Percentiles rank a stretch among this genome's conserved stretches.
These are phyloP conservation scores for Cephus sareptanus DNA, from an alignment of 2,888 invertebrate genomes.

Conservation along the genomic window DNA sequence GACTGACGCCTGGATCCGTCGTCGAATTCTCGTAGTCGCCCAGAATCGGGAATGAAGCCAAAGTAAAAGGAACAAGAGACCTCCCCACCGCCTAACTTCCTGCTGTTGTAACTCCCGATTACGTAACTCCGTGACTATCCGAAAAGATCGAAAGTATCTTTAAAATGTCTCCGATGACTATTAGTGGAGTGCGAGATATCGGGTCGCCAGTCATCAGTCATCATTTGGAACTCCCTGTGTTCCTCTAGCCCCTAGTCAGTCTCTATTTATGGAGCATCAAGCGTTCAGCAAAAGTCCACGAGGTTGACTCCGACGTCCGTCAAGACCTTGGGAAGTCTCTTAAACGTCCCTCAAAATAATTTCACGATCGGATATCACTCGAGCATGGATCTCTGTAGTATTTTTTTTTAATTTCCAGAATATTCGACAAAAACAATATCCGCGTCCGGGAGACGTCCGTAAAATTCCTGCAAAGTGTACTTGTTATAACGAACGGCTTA, in stretches of 20 bases:
- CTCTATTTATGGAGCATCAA: neutral
- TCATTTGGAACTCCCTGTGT: neutral
- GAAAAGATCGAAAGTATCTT: neutral
- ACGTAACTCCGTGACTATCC: neutral
- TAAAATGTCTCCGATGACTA: neutral
- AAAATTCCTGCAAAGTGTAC: neutral
- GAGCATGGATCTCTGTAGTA: neutral
- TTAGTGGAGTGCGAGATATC: neutral
- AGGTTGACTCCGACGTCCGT: neutral
- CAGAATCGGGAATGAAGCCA: neutral
- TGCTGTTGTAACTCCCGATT: neutral
- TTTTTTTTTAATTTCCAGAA: neutral
- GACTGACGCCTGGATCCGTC: neutral
- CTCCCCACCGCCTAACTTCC: neutral
- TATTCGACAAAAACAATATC: neutral
- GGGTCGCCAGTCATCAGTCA: neutral
- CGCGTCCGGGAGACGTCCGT: neutral
- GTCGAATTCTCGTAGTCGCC: neutral
- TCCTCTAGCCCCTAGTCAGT: neutral
- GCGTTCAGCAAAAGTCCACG: neutral
- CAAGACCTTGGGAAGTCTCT: neutral
- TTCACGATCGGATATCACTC: neutral
- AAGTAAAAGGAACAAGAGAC: neutral
- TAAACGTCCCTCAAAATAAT: neutral
- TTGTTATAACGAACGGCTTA: neutral